Evolutionary conservation across 2,797 vertebrate genomes (phyloP), one percentile per base, ranked within the genome.

Genomic region (Leptatherina wallacei): DNA sequence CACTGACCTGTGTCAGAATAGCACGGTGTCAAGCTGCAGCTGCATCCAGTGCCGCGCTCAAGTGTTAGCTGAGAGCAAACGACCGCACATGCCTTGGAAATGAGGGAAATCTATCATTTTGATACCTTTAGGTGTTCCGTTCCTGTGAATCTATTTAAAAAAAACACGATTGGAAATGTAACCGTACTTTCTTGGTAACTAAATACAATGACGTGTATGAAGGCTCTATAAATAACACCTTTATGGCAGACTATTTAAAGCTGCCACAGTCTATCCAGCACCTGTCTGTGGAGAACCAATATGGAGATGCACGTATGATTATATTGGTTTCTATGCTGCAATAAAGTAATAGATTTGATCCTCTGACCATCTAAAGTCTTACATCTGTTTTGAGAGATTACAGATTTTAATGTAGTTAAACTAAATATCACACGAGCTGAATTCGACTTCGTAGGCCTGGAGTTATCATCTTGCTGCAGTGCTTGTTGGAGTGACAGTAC

Each of bases 191-290:
- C 74, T 75, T 74, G 52, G 81, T 56, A 85, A 63, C 67, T 24
- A 56, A 47, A 75, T 63, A 80, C 65, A 77, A 69, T 83, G 71
- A 81, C 33, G 70, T 59, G 33, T 30, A 2, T 10, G 13, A 49
- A 58, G 22, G 10, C 3, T 73, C 82, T 88, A 88, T 81, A 86
- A 86, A 90, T 92, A 91, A 52, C 71, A 70, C 71, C 71, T 89
- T 87, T 83, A 87, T 82, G 84, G 54, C 54, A 11, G 63, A 60
- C 74, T 81, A 70, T 88, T 89, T 88, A 76, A 76, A 83, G 29
- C 67, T 51, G 58, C 61, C 38, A 62, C 80, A 71, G 79, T 63
- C 76, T 65, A 69, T 22, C 58, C 40, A 65, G 73, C 82, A 89
- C 86, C 84, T 88, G 85, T 88, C 78, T 65, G 62, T 49, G 38